These are phyloP conservation scores for Troides aeacus DNA, from an alignment of 2,888 invertebrate genomes.

Conservation along the genomic window DNA sequence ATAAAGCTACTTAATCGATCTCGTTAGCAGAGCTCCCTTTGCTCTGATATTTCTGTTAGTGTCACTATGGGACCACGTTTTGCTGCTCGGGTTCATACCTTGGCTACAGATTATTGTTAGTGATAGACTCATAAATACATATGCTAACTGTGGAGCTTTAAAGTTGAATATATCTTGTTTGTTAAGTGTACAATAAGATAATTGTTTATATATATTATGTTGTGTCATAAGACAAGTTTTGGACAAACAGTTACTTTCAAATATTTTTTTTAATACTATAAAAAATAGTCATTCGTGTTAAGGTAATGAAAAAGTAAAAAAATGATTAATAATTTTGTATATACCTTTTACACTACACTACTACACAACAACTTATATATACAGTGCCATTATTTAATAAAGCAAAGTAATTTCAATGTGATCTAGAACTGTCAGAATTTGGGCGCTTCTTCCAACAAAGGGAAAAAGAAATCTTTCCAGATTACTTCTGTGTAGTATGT, in stretches of 20 bases:
- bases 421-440: constrained; percentile 34
- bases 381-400: not conserved
- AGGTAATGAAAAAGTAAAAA: no score
- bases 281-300: no score
- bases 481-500: constrained; percentile 73
- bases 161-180: no score
- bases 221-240: no score
- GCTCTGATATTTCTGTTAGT: not conserved
- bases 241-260: no score
- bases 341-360: no score
- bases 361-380: no score
- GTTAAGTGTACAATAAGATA: no score
- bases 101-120: constrained; percentile 1
- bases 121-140: no score
- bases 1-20: not conserved
- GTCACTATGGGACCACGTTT: constrained; percentile 1
- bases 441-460: constrained; percentile 36
- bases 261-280: no score
- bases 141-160: not conserved
- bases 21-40: not conserved
- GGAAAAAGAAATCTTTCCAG: constrained; percentile 62
- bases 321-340: no score
- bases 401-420: not conserved
- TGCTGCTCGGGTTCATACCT: not conserved
- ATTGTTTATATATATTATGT: no score